Evolutionary conservation across 2,888 invertebrate genomes (phyloP), one percentile per base, ranked within the genome.

Genomic region (Drosophila picticornis): DNA sequence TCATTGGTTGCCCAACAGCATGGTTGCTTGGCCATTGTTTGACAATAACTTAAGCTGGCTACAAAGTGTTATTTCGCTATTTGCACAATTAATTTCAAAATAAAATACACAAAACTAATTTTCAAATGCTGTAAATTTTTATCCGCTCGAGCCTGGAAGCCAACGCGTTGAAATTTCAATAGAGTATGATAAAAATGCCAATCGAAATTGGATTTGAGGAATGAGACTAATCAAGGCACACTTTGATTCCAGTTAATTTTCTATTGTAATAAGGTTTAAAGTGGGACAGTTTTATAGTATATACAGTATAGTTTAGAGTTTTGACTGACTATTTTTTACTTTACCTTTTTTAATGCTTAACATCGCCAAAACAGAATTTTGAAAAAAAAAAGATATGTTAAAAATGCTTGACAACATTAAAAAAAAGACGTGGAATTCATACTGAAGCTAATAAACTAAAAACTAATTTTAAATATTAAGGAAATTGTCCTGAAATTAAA

Each of bases 91-190:
- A 71, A 72, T 71, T 72, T 72, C 62, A 16, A 64, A 52, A 36
- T 29, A 63, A 43, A 40, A 51, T 38, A 71, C 59, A 40, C 62
- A 43, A 68, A 53, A 68, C 70, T 58, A 74, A 62, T 75, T 81
- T 77, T 43, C 57, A 31, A 50, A 65, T 48, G 55, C 53, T 48
- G 48, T 56, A 51, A 84, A 87, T 78, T 85, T 87, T 46, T 70
- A 72, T 34, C 50, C 56, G 68, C 69, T 60, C 51, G 66, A 70
- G 72, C 83, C 88, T 70, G 61, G 71, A 75, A 74, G 68, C 75
- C 74, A 75, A 73, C 85, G 69, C 79, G 72, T 72, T 69, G 74
- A 85, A 87, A 68, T 75, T 73, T 76, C 77, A 84, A 81, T 81
- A 83, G 85, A 84, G 77, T 78, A 67, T 85, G 81, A 67, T 9